Conservation (phyloP, 2,797 vertebrate genomes). For the Phoxinus dragarum region DNA sequence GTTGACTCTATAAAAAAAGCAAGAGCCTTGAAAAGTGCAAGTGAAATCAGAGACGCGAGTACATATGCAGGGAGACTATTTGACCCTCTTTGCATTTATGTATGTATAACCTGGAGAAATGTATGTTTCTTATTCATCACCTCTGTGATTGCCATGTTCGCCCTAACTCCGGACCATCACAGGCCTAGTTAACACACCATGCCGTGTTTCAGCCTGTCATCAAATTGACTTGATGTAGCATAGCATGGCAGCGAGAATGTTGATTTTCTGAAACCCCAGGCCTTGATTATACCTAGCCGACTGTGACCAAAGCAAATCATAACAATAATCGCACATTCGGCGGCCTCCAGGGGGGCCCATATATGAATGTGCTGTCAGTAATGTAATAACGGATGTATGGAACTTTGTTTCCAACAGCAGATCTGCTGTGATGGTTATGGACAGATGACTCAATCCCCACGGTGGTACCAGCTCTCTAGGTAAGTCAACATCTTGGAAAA, state of each 20-base stretch:
- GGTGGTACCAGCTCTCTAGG: neutral
- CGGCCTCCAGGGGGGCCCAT: neutral
- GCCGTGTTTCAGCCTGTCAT: constrained; percentile 60
- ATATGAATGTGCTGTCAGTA: constrained; percentile 47
- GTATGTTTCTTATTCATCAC: constrained; percentile 30
- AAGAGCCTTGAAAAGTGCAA: constrained; percentile 29
- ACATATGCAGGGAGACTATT: constrained; percentile 6
- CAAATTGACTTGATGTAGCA: constrained; percentile 63
- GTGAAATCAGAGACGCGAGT: constrained; percentile 35
- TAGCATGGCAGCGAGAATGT: constrained; percentile 55
- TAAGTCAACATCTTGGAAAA: neutral
- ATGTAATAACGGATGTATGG: constrained; percentile 58
- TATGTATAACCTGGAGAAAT: constrained; percentile 47
- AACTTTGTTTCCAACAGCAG: constrained; percentile 60
- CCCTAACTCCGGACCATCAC: constrained; percentile 24
- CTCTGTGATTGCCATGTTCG: constrained; percentile 37
- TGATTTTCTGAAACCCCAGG: constrained; percentile 61
- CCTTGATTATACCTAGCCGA: constrained; percentile 61
- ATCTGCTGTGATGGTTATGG: constrained; percentile 53
- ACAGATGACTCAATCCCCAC: constrained; percentile 19
- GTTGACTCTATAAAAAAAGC: neutral
- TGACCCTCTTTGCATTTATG: constrained; percentile 33
- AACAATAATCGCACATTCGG: constrained; percentile 52
- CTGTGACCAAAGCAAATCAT: constrained; percentile 61
- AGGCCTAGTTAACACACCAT: constrained; percentile 48